These are phyloP conservation scores for Xestia rhomboidea DNA, from an alignment of 2,888 invertebrate genomes.

Conservation along the genomic window DNA sequence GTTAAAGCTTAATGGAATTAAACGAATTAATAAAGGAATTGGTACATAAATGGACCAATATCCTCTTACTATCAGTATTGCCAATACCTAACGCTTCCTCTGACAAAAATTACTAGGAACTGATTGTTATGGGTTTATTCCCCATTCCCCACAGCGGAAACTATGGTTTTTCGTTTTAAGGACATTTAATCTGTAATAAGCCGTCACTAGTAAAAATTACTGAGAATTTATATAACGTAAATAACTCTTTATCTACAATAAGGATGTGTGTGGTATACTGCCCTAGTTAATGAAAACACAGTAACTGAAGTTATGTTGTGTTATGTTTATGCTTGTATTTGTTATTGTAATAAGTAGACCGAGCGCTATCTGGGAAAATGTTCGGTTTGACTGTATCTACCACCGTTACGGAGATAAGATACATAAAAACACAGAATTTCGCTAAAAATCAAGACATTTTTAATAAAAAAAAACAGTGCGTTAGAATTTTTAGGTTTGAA, in stretches of 20 bases:
- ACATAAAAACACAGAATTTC: too few species aligned
- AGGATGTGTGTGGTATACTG: too few species aligned
- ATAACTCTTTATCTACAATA: not conserved
- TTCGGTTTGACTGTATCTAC: too few species aligned
- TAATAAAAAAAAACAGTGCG: too few species aligned
- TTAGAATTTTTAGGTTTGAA: too few species aligned
- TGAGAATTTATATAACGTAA: not conserved
- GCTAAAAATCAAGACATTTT: too few species aligned
- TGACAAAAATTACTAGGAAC: constrained; percentile 27
- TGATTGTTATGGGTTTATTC: constrained; percentile 10
- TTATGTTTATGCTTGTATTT: too few species aligned
- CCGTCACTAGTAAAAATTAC: not conserved
- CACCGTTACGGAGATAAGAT: too few species aligned
- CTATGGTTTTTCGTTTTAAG: not conserved
- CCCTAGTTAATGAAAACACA: too few species aligned
- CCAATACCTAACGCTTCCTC: not conserved
- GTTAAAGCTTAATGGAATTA: constrained; percentile 6
- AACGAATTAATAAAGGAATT: constrained; percentile 16
- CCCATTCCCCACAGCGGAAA: not conserved
- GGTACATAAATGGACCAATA: not conserved
- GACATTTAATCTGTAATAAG: not conserved
- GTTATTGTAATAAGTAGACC: too few species aligned
- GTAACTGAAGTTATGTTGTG: too few species aligned
- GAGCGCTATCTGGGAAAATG: too few species aligned
- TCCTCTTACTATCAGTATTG: constrained; percentile 12